A percentile compares a stretch with the other conserved stretches of the same genome.
phyloP scores from a whole-genome alignment of 2,888 invertebrate genomes.

The Buathra laborator region DNA sequence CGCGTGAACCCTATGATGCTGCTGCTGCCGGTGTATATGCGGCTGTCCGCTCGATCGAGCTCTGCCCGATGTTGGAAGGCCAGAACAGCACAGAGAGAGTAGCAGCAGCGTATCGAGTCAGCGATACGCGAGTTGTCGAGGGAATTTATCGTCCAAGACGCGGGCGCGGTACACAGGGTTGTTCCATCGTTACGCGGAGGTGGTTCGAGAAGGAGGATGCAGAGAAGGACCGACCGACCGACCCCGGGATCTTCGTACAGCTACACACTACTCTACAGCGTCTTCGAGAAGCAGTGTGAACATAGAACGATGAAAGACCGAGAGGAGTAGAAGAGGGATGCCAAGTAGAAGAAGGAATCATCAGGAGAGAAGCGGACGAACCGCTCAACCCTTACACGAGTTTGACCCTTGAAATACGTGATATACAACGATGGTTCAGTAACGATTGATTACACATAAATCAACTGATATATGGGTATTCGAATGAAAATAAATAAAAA shows the following conservation, averaged over 20 bases:
- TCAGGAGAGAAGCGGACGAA: neutral
- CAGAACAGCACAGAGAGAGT: slow-evolving; percentile 49
- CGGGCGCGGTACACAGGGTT: slow-evolving; percentile 70
- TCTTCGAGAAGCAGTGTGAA: neutral
- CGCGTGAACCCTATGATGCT: slow-evolving; percentile 15
- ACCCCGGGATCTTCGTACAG: slow-evolving; percentile 51
- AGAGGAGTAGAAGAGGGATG: neutral
- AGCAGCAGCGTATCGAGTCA: slow-evolving; percentile 73
- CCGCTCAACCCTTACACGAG: slow-evolving; percentile 10
- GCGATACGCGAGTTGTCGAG: slow-evolving; percentile 80
- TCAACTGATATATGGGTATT: neutral
- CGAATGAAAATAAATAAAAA: too few species aligned
- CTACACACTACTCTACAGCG: neutral
- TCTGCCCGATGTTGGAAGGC: slow-evolving; percentile 58
- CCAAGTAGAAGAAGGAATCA: neutral
- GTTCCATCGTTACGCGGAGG: slow-evolving; percentile 67
- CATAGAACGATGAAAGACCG: neutral
- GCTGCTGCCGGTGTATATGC: slow-evolving; percentile 11
- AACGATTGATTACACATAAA: neutral
- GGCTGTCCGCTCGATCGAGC: slow-evolving; percentile 67
- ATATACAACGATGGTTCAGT: slow-evolving; percentile 1
- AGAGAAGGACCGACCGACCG: slow-evolving; percentile 40
- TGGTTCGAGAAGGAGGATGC: slow-evolving; percentile 37
- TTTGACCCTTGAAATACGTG: slow-evolving; percentile 20
- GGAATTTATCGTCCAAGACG: slow-evolving; percentile 80